Base-by-base conservation (phyloP, 1,140 invertebrate genomes). In the Drosophila athabasca region DNA sequence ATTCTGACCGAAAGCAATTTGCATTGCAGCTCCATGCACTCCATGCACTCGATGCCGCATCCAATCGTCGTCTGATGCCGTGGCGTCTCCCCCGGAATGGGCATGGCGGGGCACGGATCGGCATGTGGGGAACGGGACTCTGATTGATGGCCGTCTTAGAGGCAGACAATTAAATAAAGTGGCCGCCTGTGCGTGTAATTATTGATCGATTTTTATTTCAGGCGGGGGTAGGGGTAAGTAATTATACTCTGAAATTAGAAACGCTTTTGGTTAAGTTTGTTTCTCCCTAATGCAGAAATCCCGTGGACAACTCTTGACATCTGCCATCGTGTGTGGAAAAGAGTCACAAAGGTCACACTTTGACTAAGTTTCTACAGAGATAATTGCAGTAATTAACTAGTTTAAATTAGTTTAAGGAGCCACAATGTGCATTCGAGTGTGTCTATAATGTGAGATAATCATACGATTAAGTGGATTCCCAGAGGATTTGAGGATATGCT, bases 1-100 rank as follows among this genome's bases (percentile, higher is more conserved):
- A 60, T 9, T 76, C 50, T 52, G 61, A 39, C n/a, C 67, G 45
- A 19, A 65, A 78, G 66, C 75, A 76, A 79, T 87, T 82, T 75
- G 57, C 74, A 88, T 83, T 57, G 57, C 50, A 55, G 24, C 49
- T 35, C 35, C 35, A 44, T 59, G 19, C 55, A 59, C 13, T 46
- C 26, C 35, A 44, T 59, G 19, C 55, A 59, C 13, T 46, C 26
- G 35, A 5, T 39, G 35, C 35, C 35, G 11, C 35, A 39, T 39
- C 35, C 35, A 39, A 39, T 39, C 24, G 24, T 39, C 11, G 35
- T 11, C 35, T 39, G 11, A 39, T 39, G 35, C 3, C 35, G 11
- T 39, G 35, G 11, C 11, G 11, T 39, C 35, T 4, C 35, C 35
- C 4, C 8, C 11, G 0, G 11, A 5, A 13, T 5, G 35, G 3